These are phyloP conservation scores for Muraenolepis orangiensis DNA, from an alignment of 2,797 vertebrate species.

Conservation along the genomic window DNA sequence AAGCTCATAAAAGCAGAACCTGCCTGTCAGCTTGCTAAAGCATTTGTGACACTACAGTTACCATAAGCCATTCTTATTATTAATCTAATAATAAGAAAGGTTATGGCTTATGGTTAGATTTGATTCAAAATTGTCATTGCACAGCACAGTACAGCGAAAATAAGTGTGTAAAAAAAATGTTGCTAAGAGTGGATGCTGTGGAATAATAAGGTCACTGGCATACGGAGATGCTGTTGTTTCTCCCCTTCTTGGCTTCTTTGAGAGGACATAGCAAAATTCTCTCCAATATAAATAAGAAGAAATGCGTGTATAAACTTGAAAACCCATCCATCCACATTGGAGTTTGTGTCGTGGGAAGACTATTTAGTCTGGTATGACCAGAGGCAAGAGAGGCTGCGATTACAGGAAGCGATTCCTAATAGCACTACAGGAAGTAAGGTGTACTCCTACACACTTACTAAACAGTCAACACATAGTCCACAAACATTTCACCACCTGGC, in stretches of 20 bases:
- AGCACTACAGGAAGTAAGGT: neutral
- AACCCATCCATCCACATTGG: constrained; percentile 1
- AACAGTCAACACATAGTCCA: neutral
- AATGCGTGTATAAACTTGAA: neutral
- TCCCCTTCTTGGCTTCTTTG: neutral
- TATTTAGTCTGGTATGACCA: neutral
- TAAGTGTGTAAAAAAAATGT: no score
- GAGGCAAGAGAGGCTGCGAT: neutral
- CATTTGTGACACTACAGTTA: constrained; percentile 3
- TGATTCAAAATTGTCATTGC: no score
- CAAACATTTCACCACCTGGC: neutral
- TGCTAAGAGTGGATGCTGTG: neutral
- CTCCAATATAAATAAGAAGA: constrained; percentile 1
- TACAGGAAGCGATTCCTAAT: neutral
- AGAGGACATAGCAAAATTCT: neutral
- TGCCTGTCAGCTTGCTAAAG: constrained; percentile 1
- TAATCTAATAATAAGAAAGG: no score
- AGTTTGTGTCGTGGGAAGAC: neutral
- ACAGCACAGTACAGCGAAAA: no score
- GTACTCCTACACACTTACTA: neutral
- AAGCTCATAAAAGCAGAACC: no score
- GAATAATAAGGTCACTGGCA: neutral
- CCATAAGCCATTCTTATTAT: neutral
- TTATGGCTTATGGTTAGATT: no score
- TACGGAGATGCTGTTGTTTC: neutral